Base-by-base conservation (phyloP, 2,888 invertebrate species). In the Eucera pruinosa region DNA sequence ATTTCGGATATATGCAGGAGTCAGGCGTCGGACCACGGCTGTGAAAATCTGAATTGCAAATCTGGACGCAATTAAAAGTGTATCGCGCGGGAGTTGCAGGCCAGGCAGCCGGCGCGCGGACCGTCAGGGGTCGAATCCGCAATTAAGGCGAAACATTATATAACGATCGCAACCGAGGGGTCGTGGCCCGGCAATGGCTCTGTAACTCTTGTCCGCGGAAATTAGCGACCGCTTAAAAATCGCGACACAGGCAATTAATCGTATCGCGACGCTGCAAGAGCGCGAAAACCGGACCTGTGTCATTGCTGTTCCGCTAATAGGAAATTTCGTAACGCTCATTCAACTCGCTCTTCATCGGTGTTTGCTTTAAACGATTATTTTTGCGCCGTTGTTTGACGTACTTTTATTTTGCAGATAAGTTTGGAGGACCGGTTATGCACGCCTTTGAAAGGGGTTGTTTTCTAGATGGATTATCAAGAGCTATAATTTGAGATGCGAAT, bases 41-140 rank as follows among this genome's bases (percentile, higher is more conserved):
- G 50, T 64, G 50, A 61, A 27, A 82, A 89, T 88, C 84, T 88
- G 86, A 87, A 89, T 89, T 89, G 89, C 85, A 89, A 89, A 89
- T 89, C 81, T 65, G 82, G 80, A 81, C 84, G 87, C 89, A 88
- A 88, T 88, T 89, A 88, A 89, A 89, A 89, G 84, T 86, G 83
- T 87, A 88, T 89, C 86, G 87, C 77, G 73, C 76, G 79, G 67
- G 81, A 78, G 83, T 78, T 61, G 66, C 74, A 62, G 73, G 66
- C 72, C 71, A 36, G 70, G 48, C 78, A 62, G 69, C 65, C 74
- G 77, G 55, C 48, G 68, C 69, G 57, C 64, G 66, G 76, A 55
- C 61, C 50, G 84, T 68, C 75, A 69, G 76, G 82, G 78, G 69
- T 81, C 71, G 87, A 85, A 85, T 89, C 82, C 79, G 86, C 88